A percentile compares a stretch with the other conserved stretches of the same genome.
Evolutionary conservation across 1,140 invertebrate genomes (phyloP).

Genomic region (Zaprionus gabonicus): DNA sequence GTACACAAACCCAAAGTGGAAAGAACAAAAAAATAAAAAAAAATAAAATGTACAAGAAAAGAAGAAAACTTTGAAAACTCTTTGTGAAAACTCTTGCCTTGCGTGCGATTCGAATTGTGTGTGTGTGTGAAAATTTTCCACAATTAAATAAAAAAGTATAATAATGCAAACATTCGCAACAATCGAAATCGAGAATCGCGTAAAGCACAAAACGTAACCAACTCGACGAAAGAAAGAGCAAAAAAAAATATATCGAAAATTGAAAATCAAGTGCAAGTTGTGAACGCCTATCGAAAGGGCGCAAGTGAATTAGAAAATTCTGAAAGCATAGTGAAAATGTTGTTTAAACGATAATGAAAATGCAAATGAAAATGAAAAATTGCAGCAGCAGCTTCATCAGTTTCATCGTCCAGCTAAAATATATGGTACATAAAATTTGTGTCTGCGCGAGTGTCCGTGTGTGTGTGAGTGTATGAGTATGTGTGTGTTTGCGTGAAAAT

Average conservation of each 20-base stretch:
- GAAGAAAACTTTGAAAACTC: constrained; percentile 56
- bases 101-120: constrained; percentile 2
- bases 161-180: constrained; percentile 14
- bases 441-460: constrained; percentile 35
- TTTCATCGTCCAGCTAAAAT: constrained; percentile 61
- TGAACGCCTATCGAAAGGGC: constrained; percentile 24
- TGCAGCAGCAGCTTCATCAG: constrained; percentile 57
- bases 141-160: constrained; percentile 21
- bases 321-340: constrained; percentile 49
- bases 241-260: constrained; percentile 11
- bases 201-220: constrained; percentile 38
- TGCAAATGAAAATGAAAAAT: constrained; percentile 49
- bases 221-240: constrained; percentile 23
- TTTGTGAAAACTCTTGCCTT: constrained; percentile 32
- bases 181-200: constrained; percentile 25
- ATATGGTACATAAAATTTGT: constrained; percentile 79
- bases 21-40: constrained; percentile 13
- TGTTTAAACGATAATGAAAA: constrained; percentile 12
- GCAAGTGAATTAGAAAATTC: constrained; percentile 28
- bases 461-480: constrained; percentile 23
- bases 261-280: constrained; percentile 37
- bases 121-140: constrained; percentile 36
- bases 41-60: constrained; percentile 57
- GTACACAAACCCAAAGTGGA: constrained; percentile 36
- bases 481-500: constrained; percentile 61